Conservation (phyloP, 2,797 vertebrate genomes). For the Cossypha heuglini region DNA sequence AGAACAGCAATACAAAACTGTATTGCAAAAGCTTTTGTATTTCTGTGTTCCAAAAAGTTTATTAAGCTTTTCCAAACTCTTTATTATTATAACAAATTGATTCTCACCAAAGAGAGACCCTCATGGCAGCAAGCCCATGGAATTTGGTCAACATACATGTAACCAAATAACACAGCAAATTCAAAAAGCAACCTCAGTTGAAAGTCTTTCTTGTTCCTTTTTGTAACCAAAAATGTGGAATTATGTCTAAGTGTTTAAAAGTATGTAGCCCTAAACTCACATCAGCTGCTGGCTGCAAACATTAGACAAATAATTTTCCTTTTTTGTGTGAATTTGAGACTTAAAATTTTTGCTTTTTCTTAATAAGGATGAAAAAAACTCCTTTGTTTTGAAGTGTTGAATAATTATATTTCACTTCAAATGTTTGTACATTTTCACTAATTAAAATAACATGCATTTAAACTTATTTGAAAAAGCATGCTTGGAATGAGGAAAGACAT, state of each 20-base stretch:
- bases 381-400: neutral
- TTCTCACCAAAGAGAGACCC: neutral
- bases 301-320: neutral
- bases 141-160: neutral
- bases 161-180: neutral
- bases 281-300: neutral
- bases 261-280: neutral
- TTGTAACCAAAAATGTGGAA: neutral
- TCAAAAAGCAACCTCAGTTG: neutral
- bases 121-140: neutral
- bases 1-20: neutral
- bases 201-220: neutral
- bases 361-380: neutral
- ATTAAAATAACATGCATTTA: neutral
- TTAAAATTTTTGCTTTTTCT: neutral
- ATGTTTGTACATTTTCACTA: neutral
- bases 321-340: neutral
- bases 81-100: neutral
- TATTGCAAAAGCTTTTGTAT: neutral
- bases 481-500: neutral
- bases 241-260: neutral
- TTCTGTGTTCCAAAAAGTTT: neutral
- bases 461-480: neutral
- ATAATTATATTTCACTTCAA: neutral
- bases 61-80: neutral